Conservation (phyloP, 2,888 invertebrate species). For the Chymomyza amoena region DNA sequence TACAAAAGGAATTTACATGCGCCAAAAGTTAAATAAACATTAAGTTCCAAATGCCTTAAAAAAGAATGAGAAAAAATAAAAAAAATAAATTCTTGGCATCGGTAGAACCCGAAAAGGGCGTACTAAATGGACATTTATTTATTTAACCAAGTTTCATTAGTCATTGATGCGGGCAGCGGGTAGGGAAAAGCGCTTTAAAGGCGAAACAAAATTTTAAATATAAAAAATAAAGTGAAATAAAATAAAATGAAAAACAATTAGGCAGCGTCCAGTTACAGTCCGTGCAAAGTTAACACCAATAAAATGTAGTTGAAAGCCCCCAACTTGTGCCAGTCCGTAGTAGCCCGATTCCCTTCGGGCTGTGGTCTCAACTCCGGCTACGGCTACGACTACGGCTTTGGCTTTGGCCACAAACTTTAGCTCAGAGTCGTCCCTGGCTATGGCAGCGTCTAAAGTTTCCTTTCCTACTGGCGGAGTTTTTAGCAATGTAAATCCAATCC, state of each 20-base stretch:
- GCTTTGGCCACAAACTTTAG: neutral
- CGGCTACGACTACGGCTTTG: no score
- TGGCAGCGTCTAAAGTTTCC: constrained; percentile 42
- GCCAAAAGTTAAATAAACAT: constrained; percentile 56
- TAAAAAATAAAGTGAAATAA: no score
- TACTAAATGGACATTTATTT: constrained; percentile 70
- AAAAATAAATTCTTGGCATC: neutral
- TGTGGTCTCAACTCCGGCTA: constrained; percentile 1
- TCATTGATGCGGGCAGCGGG: constrained; percentile 39
- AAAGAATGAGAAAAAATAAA: constrained; percentile 11
- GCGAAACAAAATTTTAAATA: constrained; percentile 56
- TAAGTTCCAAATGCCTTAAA: constrained; percentile 8
- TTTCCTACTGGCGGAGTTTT: constrained; percentile 51
- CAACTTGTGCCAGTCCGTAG: constrained; percentile 9
- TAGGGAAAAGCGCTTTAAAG: constrained; percentile 5
- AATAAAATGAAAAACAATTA: constrained; percentile 67
- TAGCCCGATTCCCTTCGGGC: constrained; percentile 18
- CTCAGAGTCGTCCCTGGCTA: constrained; percentile 3
- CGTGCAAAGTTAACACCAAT: constrained; percentile 53
- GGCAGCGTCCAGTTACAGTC: constrained; percentile 34
- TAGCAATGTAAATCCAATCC: constrained; percentile 72
- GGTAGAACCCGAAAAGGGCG: constrained; percentile 51
- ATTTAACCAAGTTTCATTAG: constrained; percentile 69
- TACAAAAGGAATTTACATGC: constrained; percentile 30
- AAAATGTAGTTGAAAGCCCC: constrained; percentile 54